phyloP scores from a whole-genome alignment of 2,888 invertebrate species.

The Oligia latruncula region DNA sequence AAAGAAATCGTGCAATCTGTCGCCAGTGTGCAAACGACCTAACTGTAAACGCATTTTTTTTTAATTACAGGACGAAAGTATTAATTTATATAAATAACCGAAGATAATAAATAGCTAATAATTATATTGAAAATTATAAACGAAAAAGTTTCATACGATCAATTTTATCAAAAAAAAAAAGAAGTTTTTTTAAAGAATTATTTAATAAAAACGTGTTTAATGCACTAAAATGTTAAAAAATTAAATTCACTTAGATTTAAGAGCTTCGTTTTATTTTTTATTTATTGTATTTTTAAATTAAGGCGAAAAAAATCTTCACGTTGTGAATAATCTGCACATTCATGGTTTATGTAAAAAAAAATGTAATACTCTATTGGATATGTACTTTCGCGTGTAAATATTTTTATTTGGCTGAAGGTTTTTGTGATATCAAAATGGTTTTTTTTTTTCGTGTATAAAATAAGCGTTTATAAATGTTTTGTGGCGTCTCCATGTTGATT shows the following conservation, averaged over 20 bases:
- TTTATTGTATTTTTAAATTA: constrained; percentile 73
- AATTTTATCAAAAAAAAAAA: constrained; percentile 62
- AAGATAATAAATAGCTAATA: constrained; percentile 87
- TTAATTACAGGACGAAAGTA: constrained; percentile 82
- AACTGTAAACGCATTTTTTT: constrained; percentile 79
- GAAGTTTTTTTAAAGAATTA: constrained; percentile 50
- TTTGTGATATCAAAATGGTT: constrained; percentile 70
- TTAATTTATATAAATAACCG: constrained; percentile 82
- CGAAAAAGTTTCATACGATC: constrained; percentile 64
- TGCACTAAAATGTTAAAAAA: constrained; percentile 78
- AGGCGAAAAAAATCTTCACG: constrained; percentile 75
- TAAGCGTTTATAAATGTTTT: constrained; percentile 68
- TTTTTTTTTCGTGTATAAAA: constrained; percentile 66
- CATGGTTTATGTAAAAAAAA: constrained; percentile 80
- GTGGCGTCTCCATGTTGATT: constrained; percentile 61
- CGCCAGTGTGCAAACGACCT: constrained; percentile 66
- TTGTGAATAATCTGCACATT: constrained; percentile 86
- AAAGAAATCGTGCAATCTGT: constrained; percentile 32
- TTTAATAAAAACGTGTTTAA: constrained; percentile 72
- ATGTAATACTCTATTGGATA: constrained; percentile 81
- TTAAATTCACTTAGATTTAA: constrained; percentile 79
- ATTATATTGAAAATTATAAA: constrained; percentile 70
- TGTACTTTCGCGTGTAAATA: constrained; percentile 80
- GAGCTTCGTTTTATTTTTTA: constrained; percentile 70
- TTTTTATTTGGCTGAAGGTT: constrained; percentile 66